These are phyloP conservation scores for Acipenser oxyrinchus DNA, from an alignment of 2,797 vertebrate genomes.

Conservation along the genomic window DNA sequence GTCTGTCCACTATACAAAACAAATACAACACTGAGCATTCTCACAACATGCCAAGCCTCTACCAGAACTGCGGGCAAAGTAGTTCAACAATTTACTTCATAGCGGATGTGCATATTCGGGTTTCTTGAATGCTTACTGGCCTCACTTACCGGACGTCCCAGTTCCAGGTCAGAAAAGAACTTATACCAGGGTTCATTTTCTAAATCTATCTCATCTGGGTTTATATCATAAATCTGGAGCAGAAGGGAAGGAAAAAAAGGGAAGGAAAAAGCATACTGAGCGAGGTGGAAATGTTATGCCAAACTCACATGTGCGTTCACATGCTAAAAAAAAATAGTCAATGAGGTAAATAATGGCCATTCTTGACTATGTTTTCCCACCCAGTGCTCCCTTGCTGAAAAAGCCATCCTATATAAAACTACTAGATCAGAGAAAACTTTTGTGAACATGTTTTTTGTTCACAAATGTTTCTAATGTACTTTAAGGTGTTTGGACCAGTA, in stretches of 20 bases:
- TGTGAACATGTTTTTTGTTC: too few species aligned
- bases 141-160: slow-evolving; percentile 97
- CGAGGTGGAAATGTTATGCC: slow-evolving; percentile 33
- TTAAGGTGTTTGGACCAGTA: too few species aligned
- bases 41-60: slow-evolving; percentile 13
- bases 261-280: slow-evolving; percentile 54
- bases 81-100: not conserved
- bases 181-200: slow-evolving; percentile 99
- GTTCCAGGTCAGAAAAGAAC: slow-evolving; percentile 99
- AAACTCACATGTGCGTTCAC: too few species aligned
- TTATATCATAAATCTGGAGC: slow-evolving; percentile 82
- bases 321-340: too few species aligned
- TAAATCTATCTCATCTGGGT: slow-evolving; percentile 98
- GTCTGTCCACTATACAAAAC: slow-evolving; percentile 1
- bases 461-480: too few species aligned
- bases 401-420: too few species aligned
- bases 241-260: slow-evolving; percentile 60
- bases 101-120: not conserved
- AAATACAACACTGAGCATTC: not conserved
- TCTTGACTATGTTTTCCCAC: too few species aligned
- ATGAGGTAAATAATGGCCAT: too few species aligned
- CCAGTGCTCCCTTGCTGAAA: too few species aligned
- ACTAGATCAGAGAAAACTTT: too few species aligned
- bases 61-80: not conserved
- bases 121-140: slow-evolving; percentile 28